These are phyloP conservation scores for Isichthys henryi DNA, from an alignment of 2,113 vertebrate genomes.

Conservation along the genomic window DNA sequence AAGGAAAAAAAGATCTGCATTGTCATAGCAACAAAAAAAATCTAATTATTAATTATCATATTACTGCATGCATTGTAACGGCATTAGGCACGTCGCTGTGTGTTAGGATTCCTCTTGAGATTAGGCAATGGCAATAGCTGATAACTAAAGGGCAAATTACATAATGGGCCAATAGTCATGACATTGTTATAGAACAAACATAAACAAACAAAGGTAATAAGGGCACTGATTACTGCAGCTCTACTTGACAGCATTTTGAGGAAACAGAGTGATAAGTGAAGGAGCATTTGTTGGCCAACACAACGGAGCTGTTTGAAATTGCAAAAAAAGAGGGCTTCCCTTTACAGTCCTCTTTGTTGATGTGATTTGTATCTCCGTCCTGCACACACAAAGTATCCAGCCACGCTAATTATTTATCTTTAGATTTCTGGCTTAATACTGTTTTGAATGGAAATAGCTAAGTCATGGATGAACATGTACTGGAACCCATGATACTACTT, in stretches of 20 bases:
- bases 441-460: neutral
- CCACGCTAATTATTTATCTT: neutral
- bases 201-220: slow-evolving; percentile 6
- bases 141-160: neutral
- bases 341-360: neutral
- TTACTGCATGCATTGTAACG: neutral
- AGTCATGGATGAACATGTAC: neutral
- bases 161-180: slow-evolving; percentile 3
- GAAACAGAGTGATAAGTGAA: neutral
- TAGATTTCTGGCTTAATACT: neutral
- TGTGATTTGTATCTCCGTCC: neutral
- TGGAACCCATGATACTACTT: neutral
- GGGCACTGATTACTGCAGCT: neutral
- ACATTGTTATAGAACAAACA: neutral
- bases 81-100: neutral
- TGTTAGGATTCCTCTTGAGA: neutral
- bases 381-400: neutral
- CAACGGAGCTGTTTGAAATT: neutral
- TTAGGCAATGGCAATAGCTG: neutral
- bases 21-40: neutral
- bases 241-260: neutral
- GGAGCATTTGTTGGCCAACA: slow-evolving; percentile 10
- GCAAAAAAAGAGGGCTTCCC: neutral
- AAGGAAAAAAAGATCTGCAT: neutral
- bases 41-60: neutral